phyloP scores from a whole-genome alignment of 2,888 invertebrate species.

The Gisinianus flammeolus region DNA sequence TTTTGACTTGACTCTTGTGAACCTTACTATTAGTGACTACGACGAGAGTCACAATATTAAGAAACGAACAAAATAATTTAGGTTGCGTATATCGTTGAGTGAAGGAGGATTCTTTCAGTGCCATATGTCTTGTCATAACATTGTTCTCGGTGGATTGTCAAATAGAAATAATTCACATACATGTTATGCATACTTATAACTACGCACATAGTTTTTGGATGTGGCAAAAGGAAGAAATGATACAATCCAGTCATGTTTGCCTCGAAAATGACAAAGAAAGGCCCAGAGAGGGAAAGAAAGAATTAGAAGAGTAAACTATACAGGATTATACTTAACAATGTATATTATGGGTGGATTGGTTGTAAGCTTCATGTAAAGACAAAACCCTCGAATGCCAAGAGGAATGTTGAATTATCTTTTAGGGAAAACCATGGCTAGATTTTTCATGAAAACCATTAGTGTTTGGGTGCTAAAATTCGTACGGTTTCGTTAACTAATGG shows the following conservation, averaged over 20 bases:
- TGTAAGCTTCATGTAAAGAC: neutral
- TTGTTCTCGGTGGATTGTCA: neutral
- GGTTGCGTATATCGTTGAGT: neutral
- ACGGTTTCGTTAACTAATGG: conserved; percentile 33
- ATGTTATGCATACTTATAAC: neutral
- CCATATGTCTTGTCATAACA: neutral
- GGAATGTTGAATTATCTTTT: neutral
- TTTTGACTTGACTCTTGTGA: conserved; percentile 40
- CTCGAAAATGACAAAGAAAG: neutral
- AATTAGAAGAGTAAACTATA: neutral
- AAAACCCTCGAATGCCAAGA: neutral
- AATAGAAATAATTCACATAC: neutral
- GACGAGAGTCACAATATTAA: neutral
- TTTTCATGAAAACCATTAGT: conserved; percentile 42
- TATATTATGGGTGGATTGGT: neutral
- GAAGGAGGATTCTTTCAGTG: neutral
- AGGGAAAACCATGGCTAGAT: neutral
- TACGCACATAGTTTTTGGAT: neutral
- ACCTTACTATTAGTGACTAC: conserved; percentile 31
- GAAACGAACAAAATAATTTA: conserved; percentile 30
- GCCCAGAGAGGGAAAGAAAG: neutral
- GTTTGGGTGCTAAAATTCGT: conserved; percentile 44
- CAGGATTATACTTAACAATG: neutral
- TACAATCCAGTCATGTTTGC: neutral
- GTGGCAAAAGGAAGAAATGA: neutral